These are phyloP conservation scores for Dolichallabes microphthalmus DNA, from an alignment of 2,113 vertebrate species.

Conservation along the genomic window DNA sequence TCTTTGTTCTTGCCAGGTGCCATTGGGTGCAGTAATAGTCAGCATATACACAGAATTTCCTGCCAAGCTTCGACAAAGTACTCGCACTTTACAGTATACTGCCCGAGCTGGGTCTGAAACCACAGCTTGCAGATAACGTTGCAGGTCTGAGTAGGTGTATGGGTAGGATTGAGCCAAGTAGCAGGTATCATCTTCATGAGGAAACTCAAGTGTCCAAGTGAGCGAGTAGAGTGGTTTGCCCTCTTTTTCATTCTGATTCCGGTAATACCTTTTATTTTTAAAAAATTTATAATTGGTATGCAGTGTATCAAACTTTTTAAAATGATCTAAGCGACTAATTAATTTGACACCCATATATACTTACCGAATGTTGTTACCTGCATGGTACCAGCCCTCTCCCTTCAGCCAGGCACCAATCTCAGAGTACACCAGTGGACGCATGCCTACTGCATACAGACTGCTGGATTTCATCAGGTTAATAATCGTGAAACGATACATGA, in stretches of 20 bases:
- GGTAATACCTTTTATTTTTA: slow-evolving; percentile 72
- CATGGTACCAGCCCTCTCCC: slow-evolving; percentile 78
- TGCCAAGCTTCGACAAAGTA: slow-evolving; percentile 84
- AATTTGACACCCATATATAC: neutral
- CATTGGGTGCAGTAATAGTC: slow-evolving; percentile 74
- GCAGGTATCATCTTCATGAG: slow-evolving; percentile 80
- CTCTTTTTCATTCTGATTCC: slow-evolving; percentile 55
- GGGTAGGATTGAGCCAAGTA: slow-evolving; percentile 90
- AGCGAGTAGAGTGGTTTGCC: slow-evolving; percentile 70
- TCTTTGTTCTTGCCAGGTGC: slow-evolving; percentile 37
- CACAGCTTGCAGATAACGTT: slow-evolving; percentile 73
- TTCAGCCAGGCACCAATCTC: slow-evolving; percentile 70
- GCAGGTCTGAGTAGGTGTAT: slow-evolving; percentile 87
- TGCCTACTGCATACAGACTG: slow-evolving; percentile 82
- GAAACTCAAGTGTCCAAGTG: slow-evolving; percentile 84
- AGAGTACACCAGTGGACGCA: slow-evolving; percentile 87
- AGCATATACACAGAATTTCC: slow-evolving; percentile 83
- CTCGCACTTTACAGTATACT: slow-evolving; percentile 75
- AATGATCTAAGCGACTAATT: neutral
- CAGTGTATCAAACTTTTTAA: neutral
- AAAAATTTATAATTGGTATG: neutral
- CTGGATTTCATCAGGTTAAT: slow-evolving; percentile 85
- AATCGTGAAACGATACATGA: slow-evolving; percentile 86
- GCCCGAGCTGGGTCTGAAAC: slow-evolving; percentile 67
- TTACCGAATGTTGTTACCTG: slow-evolving; percentile 70